Conservation (phyloP, 2,888 invertebrate species). For the Coremacera marginata region DNA sequence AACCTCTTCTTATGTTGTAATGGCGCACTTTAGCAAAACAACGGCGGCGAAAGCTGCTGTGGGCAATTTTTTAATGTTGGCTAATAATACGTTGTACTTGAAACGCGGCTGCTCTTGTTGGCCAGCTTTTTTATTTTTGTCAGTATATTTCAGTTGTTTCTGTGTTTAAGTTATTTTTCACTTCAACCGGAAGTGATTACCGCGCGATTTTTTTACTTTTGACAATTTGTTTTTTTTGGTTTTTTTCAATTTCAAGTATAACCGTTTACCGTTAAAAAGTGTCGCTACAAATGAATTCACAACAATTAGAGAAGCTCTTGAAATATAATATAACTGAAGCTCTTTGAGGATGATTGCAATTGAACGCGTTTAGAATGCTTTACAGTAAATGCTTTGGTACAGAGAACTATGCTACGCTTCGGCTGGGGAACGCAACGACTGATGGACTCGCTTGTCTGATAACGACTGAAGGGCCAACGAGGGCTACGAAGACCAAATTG, state of each 20-base stretch:
- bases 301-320: conserved; percentile 65
- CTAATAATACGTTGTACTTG: background rate
- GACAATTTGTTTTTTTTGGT: conserved; percentile 1
- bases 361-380: conserved; percentile 57
- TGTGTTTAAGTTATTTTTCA: background rate
- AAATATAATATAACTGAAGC: conserved; percentile 59
- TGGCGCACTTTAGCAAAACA: background rate
- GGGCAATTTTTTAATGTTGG: background rate
- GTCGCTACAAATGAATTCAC: conserved; percentile 55
- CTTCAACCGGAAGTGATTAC: conserved; percentile 1
- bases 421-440: conserved; percentile 68
- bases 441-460: conserved; percentile 69
- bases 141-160: background rate
- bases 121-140: background rate
- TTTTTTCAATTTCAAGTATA: background rate
- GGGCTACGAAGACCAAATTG: conserved; percentile 21
- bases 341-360: conserved; percentile 63
- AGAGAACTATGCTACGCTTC: conserved; percentile 65
- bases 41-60: background rate
- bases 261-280: conserved; percentile 35
- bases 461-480: conserved; percentile 65
- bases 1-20: background rate
- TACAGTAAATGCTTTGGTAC: conserved; percentile 35
- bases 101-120: background rate
- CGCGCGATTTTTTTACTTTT: conserved; percentile 10